Evolutionary conservation across 2,888 invertebrate species (phyloP), one percentile per base, ranked within the genome.

Genomic region (Metellina segmentata): DNA sequence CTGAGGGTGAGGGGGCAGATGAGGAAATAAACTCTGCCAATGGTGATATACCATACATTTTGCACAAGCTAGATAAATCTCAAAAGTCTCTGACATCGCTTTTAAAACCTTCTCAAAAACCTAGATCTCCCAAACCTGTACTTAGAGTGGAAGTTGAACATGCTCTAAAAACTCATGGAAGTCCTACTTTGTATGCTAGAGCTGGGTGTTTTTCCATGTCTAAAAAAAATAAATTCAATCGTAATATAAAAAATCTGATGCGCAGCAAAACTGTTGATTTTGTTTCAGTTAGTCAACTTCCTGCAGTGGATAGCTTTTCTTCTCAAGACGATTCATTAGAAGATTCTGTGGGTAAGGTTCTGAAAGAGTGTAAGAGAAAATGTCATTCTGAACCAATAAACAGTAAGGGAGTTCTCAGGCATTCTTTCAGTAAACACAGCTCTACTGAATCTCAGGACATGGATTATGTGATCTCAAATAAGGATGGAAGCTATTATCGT

Each of bases 241-340:
- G 89, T 48, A 86, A 71, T 74, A 49, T 85, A 51, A 86, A 75
- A 82, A 92, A 92, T 86, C 81, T 92, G 72, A 92, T 92, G 92
- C 93, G 91, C 52, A 91, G 87, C 53, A 88, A 90, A 89, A 92
- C 93, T 48, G 93, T 93, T 82, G 93, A 93, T 87, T 93, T 92
- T 90, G 93, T 93, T 61, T 92, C 92, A 74, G 90, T 93, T 74
- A 90, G 88, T 78, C 92, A 93, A 78, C 89, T 93, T 49, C 93
- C 93, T 16, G 92, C 90, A 49, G 81, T 92, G 70, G 92, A 93
- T 81, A 93, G 93, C 69, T 93, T 91, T 87, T 93, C 93, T 13
- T 93, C 93, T 7, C 89, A 93, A 83, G 93, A 93, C 86, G 93
- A 93, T 89, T 92, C 93, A 11, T 71, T 93, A 69, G 93, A 93